Evolutionary conservation across 2,113 vertebrate genomes (phyloP), one percentile per base, ranked within the genome.

Genomic region (Sapayoa aenigma): DNA sequence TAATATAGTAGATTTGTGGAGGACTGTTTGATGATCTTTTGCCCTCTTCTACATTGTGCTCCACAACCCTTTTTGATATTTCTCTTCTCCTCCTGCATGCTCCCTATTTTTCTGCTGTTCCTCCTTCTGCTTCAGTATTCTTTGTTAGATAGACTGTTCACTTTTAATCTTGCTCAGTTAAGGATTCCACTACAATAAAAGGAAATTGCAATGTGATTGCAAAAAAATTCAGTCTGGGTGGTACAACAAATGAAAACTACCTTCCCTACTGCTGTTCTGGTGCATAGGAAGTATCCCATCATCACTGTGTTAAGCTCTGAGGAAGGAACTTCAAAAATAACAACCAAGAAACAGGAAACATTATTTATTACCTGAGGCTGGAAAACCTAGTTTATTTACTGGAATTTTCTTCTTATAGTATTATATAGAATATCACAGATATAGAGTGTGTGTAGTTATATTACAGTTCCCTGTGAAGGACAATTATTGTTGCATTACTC

Each of bases 81-180:
- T 92, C 37, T 87, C 59, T 89, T 91, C 55, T 97, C 93, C 93
- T 95, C 93, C 95, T 95, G 71, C 50, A 72, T 37, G 85, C 37
- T 96, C 66, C 93, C 74, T 90, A 66, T 74, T 94, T 95, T 84
- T 56, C 77, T 65, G 28, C 75, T 74, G 62, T 91, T 94, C 93
- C 84, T 93, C 86, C 94, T 95, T 96, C 93, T 95, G 52, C 93
- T 89, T 89, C 72, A 73, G 65, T 73, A 63, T 66, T 58, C 90
- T 92, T 95, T 94, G 55, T 85, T 79, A 74, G 19, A 78, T 9
- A 88, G 74, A 52, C 35, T 74, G 87, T 68, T 94, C 65, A 80
- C 72, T 89, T 97, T 94, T 96, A 96, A 94, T 96, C 88, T 93
- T 93, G 75, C 73, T 95, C 78, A 80, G 91, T 91, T 92, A 95